These are phyloP conservation scores for Cephus spinipes DNA, from an alignment of 2,888 invertebrate genomes.

Conservation along the genomic window DNA sequence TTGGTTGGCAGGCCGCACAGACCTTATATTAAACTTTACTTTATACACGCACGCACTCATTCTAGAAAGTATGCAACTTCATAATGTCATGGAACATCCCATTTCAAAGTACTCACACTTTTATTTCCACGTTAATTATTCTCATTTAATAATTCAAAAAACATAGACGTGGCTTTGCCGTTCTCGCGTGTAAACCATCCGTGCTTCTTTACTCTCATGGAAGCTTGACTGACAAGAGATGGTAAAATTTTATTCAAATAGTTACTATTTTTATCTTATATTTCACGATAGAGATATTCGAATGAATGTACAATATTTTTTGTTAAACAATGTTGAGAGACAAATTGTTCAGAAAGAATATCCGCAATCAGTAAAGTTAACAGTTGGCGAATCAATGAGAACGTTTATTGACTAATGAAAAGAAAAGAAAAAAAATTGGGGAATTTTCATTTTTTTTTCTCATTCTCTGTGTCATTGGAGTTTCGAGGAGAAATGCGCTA, in stretches of 20 bases:
- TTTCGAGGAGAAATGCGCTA: neutral
- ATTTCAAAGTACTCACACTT: slow-evolving; percentile 12
- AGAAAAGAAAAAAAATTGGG: too few species aligned
- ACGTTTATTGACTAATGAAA: too few species aligned
- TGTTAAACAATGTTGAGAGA: slow-evolving; percentile 21
- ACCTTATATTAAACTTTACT: slow-evolving; percentile 23
- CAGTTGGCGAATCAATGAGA: too few species aligned
- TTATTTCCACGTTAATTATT: neutral
- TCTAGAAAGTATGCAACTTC: slow-evolving; percentile 35
- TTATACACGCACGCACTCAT: slow-evolving; percentile 35
- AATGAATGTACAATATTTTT: slow-evolving; percentile 27
- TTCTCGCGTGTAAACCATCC: neutral
- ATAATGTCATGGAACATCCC: slow-evolving; percentile 59
- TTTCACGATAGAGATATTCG: neutral
- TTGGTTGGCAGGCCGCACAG: neutral
- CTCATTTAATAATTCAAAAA: slow-evolving; percentile 4
- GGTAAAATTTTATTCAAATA: neutral
- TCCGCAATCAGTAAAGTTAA: neutral
- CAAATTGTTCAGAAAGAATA: slow-evolving; percentile 6
- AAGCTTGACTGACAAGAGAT: neutral
- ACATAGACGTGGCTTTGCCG: slow-evolving; percentile 9
- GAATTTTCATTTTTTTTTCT: too few species aligned
- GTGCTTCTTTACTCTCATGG: neutral
- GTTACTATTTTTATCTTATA: neutral
- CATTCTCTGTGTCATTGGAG: neutral